Conservation (phyloP, 2,888 invertebrate species). For the Crematogaster levior region DNA sequence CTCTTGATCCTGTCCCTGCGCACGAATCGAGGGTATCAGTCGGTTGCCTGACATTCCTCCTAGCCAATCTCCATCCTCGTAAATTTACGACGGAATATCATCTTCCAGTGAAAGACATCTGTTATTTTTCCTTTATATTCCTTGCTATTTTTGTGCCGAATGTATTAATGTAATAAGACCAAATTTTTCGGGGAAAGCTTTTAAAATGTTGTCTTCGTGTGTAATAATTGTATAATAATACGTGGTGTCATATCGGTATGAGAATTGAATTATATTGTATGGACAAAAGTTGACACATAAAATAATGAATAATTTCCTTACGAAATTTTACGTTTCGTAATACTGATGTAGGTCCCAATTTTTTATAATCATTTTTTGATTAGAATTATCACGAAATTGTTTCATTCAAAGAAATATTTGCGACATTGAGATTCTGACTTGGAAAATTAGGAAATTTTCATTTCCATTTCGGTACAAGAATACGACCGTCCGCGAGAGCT, state of each 20-base stretch:
- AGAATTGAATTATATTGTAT: neutral
- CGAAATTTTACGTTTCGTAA: neutral
- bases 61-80: conserved; percentile 13
- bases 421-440: neutral
- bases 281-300: neutral
- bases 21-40: conserved; percentile 36
- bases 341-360: neutral
- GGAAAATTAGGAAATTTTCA: conserved; percentile 13
- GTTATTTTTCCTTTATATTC: no score
- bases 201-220: neutral
- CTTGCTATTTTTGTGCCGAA: neutral
- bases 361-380: neutral
- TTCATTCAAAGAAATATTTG: neutral
- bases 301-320: neutral
- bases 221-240: neutral
- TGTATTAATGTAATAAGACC: no score
- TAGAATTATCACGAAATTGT: neutral
- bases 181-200: neutral
- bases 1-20: neutral
- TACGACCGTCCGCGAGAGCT: neutral
- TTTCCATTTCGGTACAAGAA: conserved; percentile 14
- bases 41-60: neutral
- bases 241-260: neutral
- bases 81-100: conserved; percentile 24
- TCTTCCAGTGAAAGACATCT: neutral